phyloP scores from a whole-genome alignment of 2,797 vertebrate species.

The Gymnoscopelus braueri region DNA sequence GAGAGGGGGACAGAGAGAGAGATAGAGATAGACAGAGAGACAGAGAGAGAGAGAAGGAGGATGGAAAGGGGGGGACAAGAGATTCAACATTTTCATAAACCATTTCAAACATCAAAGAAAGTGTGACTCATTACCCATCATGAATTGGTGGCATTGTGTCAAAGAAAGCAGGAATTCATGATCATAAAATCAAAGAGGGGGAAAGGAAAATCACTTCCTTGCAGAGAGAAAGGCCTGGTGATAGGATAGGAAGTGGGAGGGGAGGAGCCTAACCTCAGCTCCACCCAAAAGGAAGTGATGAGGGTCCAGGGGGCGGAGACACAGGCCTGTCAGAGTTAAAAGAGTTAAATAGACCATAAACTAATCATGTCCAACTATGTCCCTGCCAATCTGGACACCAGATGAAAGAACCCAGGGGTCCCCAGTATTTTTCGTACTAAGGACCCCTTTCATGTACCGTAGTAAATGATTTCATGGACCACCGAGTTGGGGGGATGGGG shows the following conservation, averaged over 20 bases:
- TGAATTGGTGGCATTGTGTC: not conserved
- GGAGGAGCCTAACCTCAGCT: constrained; percentile 73
- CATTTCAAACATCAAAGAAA: constrained; percentile 3
- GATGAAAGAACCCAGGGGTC: too few species aligned
- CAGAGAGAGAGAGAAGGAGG: not conserved
- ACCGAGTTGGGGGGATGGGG: constrained; percentile 24
- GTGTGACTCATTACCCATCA: not conserved
- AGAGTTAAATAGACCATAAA: constrained; percentile 47
- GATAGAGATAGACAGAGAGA: not conserved
- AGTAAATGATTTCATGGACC: too few species aligned
- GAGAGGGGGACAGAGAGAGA: constrained; percentile 1
- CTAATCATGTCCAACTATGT: too few species aligned
- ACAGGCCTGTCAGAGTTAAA: constrained; percentile 67
- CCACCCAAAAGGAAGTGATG: constrained; percentile 56
- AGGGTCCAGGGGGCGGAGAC: constrained; percentile 60
- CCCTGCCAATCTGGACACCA: too few species aligned
- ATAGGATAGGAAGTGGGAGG: not conserved
- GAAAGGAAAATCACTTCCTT: constrained; percentile 16
- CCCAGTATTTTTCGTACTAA: too few species aligned
- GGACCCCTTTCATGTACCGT: too few species aligned
- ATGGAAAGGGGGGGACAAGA: not conserved
- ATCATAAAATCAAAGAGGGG: not conserved
- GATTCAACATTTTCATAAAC: not conserved
- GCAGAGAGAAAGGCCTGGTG: constrained; percentile 10
- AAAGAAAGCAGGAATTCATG: constrained; percentile 28